phyloP scores from a whole-genome alignment of 2,888 invertebrate species.

The Cataglyphis rosenhaueri region DNA sequence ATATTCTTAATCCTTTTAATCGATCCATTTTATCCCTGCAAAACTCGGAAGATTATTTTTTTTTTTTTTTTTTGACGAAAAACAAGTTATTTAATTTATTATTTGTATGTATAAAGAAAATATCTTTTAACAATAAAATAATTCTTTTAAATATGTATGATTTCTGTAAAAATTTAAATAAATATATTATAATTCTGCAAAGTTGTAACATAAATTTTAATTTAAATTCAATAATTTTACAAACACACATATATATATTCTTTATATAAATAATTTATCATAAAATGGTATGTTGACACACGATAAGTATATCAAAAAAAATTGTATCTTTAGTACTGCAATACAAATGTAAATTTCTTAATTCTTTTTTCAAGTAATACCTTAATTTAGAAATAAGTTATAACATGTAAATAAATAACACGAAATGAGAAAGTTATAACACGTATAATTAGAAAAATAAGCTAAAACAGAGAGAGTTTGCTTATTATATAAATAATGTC shows the following conservation, averaged over 20 bases:
- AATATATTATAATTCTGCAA: background rate
- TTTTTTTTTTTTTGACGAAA: background rate
- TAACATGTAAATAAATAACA: background rate
- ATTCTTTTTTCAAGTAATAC: too few species aligned
- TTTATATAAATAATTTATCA: background rate
- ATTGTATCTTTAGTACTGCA: too few species aligned
- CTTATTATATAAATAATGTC: conserved; percentile 5
- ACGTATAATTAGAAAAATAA: background rate
- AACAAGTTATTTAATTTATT: conserved; percentile 2
- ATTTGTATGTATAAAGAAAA: background rate
- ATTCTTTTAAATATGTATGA: background rate
- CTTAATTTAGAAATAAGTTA: too few species aligned
- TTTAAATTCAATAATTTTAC: background rate
- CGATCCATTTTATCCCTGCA: background rate
- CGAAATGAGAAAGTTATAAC: too few species aligned
- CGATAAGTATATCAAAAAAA: too few species aligned
- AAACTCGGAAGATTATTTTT: background rate
- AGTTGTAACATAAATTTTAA: background rate
- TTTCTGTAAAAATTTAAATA: background rate
- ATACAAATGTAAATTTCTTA: too few species aligned
- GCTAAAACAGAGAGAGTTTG: background rate
- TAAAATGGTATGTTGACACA: too few species aligned
- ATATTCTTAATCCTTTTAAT: conserved; percentile 13
- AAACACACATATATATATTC: too few species aligned
- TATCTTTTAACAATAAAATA: background rate